Evolutionary conservation across 2,113 vertebrate species (phyloP).

Genomic region (Aldabrachelys gigantea): DNA sequence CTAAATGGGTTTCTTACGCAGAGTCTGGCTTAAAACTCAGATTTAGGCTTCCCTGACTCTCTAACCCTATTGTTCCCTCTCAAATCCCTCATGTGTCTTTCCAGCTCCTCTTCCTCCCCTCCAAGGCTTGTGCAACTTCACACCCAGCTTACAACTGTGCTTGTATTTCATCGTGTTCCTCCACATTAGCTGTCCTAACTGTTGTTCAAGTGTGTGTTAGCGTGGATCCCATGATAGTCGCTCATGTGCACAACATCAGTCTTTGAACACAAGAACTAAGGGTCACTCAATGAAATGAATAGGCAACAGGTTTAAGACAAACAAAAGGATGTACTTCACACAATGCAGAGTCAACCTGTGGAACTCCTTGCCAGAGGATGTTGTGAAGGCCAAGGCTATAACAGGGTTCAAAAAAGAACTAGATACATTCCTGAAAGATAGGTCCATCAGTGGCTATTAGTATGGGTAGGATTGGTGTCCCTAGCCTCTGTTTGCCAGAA

Average conservation of each 20-base stretch:
- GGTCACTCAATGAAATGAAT: too few species aligned
- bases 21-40: not conserved
- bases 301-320: too few species aligned
- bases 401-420: too few species aligned
- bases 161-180: not conserved
- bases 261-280: not conserved
- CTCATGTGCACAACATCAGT: not conserved
- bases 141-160: rapidly evolving
- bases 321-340: too few species aligned
- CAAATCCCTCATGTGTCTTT: rapidly evolving
- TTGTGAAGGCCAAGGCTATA: too few species aligned
- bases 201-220: not conserved
- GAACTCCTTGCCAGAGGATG: too few species aligned
- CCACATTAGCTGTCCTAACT: not conserved
- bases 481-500: too few species aligned
- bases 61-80: not conserved
- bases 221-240: rapidly evolving
- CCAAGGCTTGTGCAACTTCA: rapidly evolving
- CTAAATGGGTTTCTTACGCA: not conserved
- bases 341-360: too few species aligned
- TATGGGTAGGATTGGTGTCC: too few species aligned
- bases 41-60: not conserved
- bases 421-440: too few species aligned
- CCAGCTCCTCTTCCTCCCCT: not conserved
- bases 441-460: too few species aligned